Evolutionary conservation across 37 sponge, comb jelly and placozoan species (phyloP).

Genomic region (Dysidea cf. avara): DNA sequence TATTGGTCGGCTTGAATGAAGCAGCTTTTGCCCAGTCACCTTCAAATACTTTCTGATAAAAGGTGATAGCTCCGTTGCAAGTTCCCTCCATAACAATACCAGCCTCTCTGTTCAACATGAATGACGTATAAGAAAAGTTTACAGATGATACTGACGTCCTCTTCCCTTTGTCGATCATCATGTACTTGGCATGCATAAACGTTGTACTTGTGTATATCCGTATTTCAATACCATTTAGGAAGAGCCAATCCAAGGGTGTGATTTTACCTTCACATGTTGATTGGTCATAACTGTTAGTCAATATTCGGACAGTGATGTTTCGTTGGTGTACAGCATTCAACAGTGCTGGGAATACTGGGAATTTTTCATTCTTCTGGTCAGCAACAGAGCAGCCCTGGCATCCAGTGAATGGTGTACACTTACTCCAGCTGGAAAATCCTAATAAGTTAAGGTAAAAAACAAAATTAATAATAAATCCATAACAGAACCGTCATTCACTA

Average conservation of each 20-base stretch:
- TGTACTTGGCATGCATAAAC: constrained; percentile 80
- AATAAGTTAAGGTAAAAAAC: not conserved
- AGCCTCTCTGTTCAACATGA: constrained; percentile 82
- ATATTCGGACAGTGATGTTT: constrained; percentile 42
- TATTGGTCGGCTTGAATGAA: constrained; percentile 28
- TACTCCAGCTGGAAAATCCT: constrained; percentile 83
- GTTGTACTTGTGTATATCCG: constrained; percentile 69
- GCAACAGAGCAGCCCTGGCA: constrained; percentile 67
- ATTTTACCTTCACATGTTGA: constrained; percentile 52
- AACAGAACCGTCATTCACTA: too few relatives aligned
- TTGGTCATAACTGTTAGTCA: constrained; percentile 72
- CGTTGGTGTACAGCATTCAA: constrained; percentile 74
- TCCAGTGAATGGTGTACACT: constrained; percentile 55
- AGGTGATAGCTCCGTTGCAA: constrained; percentile 25
- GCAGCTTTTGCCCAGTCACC: constrained; percentile 64
- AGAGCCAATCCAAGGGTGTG: constrained; percentile 79
- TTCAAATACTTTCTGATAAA: constrained; percentile 71
- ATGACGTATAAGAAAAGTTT: constrained; percentile 85
- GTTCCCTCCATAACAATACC: constrained; percentile 73
- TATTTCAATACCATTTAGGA: constrained; percentile 64
- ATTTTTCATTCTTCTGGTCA: constrained; percentile 59
- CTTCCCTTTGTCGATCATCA: constrained; percentile 77
- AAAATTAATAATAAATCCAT: too few relatives aligned
- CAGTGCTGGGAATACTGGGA: constrained; percentile 82
- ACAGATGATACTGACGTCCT: constrained; percentile 79